Evolutionary conservation across 2,113 vertebrate genomes (phyloP).

Genomic region (Ptilonorhynchus violaceus): DNA sequence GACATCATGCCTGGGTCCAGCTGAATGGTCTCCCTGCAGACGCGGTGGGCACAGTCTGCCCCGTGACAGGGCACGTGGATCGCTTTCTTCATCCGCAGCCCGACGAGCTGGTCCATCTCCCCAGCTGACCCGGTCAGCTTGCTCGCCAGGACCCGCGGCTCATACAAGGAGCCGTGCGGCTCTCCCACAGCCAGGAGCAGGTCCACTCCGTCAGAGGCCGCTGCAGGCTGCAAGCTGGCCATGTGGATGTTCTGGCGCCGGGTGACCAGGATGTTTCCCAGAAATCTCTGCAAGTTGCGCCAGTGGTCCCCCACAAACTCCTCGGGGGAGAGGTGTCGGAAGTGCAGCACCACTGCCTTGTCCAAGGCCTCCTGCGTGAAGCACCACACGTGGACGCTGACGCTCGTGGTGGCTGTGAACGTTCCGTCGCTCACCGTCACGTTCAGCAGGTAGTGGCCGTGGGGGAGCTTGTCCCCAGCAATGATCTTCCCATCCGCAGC

Average conservation of each 20-base stretch:
- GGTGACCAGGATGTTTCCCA: slow-evolving; percentile 77
- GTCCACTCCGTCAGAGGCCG: slow-evolving; percentile 72
- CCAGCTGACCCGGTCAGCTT: slow-evolving; percentile 72
- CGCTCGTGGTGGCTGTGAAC: slow-evolving; percentile 72
- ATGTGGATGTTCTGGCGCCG: slow-evolving; percentile 83
- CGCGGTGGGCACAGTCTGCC: slow-evolving; percentile 74
- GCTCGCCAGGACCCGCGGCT: slow-evolving; percentile 68
- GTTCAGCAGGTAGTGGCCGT: slow-evolving; percentile 83
- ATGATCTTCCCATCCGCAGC: slow-evolving; percentile 84
- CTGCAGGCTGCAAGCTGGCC: slow-evolving; percentile 88
- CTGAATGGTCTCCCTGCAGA: slow-evolving; percentile 83
- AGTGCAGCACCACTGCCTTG: slow-evolving; percentile 80
- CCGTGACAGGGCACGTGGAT: slow-evolving; percentile 81
- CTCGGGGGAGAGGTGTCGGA: slow-evolving; percentile 81
- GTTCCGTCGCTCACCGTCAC: slow-evolving; percentile 90
- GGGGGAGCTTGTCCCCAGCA: slow-evolving; percentile 77
- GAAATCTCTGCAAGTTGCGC: slow-evolving; percentile 85
- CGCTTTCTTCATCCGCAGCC: slow-evolving; percentile 79
- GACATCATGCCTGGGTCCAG: slow-evolving; percentile 77
- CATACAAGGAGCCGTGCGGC: slow-evolving; percentile 23
- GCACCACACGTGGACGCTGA: slow-evolving; percentile 84
- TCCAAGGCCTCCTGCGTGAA: slow-evolving; percentile 76
- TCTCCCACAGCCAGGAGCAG: slow-evolving; percentile 79
- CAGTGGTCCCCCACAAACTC: slow-evolving; percentile 93
- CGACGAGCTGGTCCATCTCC: slow-evolving; percentile 79